Evolutionary conservation across 2,888 invertebrate species (phyloP), one percentile per base, ranked within the genome.

Genomic region (Seira sanloemensis): DNA sequence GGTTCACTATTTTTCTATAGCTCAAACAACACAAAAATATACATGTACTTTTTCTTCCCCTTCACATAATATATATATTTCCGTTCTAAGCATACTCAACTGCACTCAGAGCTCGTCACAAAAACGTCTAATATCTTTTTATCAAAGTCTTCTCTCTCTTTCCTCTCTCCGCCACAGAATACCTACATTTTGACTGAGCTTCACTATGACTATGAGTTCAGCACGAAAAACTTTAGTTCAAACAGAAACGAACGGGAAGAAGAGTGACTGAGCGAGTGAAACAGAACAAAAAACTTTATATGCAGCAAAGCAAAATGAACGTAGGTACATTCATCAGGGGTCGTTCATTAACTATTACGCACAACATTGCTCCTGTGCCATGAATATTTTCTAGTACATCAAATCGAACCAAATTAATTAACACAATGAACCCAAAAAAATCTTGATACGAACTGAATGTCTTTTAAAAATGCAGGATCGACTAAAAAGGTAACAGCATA

Each of bases 71-170:
- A n/a, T 18, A 50, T 50, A 50, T 50, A 83, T 78, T 83, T 78
- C 83, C 83, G 83, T 83, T 78, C 83, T 83, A 83, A 2, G 50
- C 50, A 50, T 50, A 50, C n/a, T 50, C 12, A 1, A 50, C 50
- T 50, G n/a, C 16, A 16, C 16, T n/a, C 50, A 50, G n/a, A 18
- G 50, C n/a, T 83, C 83, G 83, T 78, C 83, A 83, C 83, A 50
- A 50, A 83, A 83, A 83, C 74, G 78, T 78, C 83, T 83, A 83
- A 83, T 83, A 83, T 83, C 83, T 83, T 83, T 50, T 78, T 83
- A 83, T 83, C 83, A 83, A 78, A 78, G 78, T 83, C 83, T 83
- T 83, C 78, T 62, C 83, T 83, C n/a, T n/a, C n/a, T n/a, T n/a
- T n/a, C n/a, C n/a, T n/a, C n/a, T n/a, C 72, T 4, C 50, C n/a